Percentiles rank a stretch among this genome's conserved stretches.
Evolutionary conservation across 2,113 vertebrate genomes (phyloP).

Genomic region (Myanophis thanlyinensis): DNA sequence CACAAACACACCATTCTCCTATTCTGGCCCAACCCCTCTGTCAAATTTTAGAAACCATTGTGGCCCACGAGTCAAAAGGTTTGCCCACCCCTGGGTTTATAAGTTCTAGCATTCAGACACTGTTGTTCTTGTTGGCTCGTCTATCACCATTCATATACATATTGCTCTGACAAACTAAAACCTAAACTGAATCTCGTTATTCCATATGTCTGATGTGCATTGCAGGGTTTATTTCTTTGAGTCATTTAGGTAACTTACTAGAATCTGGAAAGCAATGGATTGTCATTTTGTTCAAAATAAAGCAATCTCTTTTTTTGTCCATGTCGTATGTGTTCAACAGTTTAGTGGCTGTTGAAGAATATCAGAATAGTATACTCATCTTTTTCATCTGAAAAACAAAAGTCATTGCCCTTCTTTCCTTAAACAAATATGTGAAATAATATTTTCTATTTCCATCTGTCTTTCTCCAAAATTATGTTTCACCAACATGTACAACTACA

Average conservation of each 20-base stretch:
- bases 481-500: neutral
- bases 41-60: too few relatives aligned
- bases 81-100: too few relatives aligned
- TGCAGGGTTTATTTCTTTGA: neutral
- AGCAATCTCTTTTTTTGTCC: neutral
- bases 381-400: constrained; percentile 9
- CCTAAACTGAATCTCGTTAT: neutral
- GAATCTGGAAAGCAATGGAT: neutral
- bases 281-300: accelerated
- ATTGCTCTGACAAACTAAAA: neutral
- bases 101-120: neutral
- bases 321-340: neutral
- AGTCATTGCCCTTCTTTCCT: accelerated
- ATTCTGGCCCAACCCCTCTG: too few relatives aligned
- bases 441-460: neutral
- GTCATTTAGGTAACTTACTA: neutral
- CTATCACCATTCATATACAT: neutral
- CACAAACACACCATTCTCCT: too few relatives aligned
- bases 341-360: neutral
- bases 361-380: constrained; percentile 1
- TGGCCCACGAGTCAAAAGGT: too few relatives aligned
- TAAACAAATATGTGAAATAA: neutral
- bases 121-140: neutral
- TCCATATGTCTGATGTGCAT: neutral
- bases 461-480: neutral